Evolutionary conservation across 2,113 vertebrate species (phyloP).

Genomic region (Stigmatopora nigra): DNA sequence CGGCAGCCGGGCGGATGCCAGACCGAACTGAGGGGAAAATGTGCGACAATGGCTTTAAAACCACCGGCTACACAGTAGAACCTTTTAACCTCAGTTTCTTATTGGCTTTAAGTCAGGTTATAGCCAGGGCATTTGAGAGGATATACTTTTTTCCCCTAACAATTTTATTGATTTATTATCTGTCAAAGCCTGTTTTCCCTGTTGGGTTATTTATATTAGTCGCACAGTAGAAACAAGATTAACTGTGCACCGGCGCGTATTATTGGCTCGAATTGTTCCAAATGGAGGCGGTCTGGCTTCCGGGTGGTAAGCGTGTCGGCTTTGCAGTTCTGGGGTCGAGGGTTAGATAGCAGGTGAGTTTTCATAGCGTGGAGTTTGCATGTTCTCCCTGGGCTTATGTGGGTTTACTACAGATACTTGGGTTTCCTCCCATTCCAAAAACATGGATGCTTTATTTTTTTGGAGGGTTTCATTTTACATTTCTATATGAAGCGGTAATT

Average conservation of each 20-base stretch:
- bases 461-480: neutral
- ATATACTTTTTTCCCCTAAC: slow-evolving; percentile 16
- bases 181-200: slow-evolving; percentile 9
- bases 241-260: neutral
- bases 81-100: slow-evolving; percentile 25
- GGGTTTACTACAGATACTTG: too few relatives aligned
- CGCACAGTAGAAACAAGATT: slow-evolving; percentile 6
- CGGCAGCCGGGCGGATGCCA: slow-evolving; percentile 42
- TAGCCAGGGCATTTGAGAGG: slow-evolving; percentile 16
- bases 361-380: too few relatives aligned
- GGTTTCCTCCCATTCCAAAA: too few relatives aligned
- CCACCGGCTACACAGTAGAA: slow-evolving; percentile 16
- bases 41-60: slow-evolving; percentile 26
- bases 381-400: too few relatives aligned
- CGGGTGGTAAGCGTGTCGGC: too few relatives aligned
- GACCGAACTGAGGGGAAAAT: slow-evolving; percentile 13
- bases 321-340: too few relatives aligned
- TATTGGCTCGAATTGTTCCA: neutral
- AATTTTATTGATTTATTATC: slow-evolving; percentile 21
- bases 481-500: neutral
- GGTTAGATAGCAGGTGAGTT: too few relatives aligned
- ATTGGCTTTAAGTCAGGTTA: slow-evolving; percentile 30
- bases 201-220: slow-evolving; percentile 2
- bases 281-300: neutral
- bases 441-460: too few relatives aligned